Conservation (phyloP, 1,140 invertebrate species). For the Caenorhabditis tropicalis region DNA sequence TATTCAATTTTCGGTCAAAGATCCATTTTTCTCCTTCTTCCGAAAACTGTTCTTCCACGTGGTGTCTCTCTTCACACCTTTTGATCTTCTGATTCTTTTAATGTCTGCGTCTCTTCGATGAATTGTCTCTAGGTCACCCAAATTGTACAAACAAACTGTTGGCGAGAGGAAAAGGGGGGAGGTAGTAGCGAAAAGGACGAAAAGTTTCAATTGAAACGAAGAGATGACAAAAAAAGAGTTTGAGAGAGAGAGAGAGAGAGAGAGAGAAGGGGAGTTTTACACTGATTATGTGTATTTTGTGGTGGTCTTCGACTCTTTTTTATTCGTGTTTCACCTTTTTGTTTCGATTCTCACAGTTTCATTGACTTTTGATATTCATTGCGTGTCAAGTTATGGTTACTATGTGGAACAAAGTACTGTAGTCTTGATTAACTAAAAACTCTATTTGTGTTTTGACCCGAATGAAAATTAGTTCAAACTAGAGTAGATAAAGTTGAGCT, state of each 20-base stretch:
- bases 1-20: neutral
- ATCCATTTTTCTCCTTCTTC: neutral
- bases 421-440: no score
- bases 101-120: neutral
- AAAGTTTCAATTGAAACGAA: slow-evolving; percentile 6
- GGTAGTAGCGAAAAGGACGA: neutral
- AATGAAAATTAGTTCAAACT: no score
- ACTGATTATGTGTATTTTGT: slow-evolving; percentile 24
- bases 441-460: no score
- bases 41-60: neutral
- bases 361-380: neutral
- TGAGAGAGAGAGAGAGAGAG: neutral
- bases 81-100: slow-evolving; percentile 6
- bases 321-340: neutral
- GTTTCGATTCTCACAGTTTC: neutral
- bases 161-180: no score
- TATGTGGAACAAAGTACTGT: no score
- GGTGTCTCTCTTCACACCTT: neutral
- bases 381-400: neutral
- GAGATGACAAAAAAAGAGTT: no score
- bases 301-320: neutral
- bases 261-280: neutral
- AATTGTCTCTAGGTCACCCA: neutral
- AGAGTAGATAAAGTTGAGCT: no score
- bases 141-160: slow-evolving; percentile 20